Percentiles rank a stretch among this genome's conserved stretches.
Conservation (phyloP, 1,140 invertebrate species). For the Trichoplusia ni region DNA sequence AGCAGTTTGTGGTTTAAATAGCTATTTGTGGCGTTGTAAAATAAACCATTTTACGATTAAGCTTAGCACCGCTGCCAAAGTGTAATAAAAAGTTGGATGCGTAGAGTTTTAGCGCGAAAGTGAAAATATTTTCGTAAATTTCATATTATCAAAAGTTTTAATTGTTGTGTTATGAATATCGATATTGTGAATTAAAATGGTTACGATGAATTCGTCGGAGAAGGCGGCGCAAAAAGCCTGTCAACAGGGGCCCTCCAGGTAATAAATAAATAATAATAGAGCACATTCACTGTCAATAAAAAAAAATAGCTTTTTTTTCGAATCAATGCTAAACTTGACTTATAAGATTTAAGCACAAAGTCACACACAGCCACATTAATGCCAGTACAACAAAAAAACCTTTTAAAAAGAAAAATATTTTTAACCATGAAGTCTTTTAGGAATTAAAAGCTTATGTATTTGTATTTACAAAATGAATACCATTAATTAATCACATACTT, state of each 20-base stretch:
- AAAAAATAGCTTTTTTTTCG: too few relatives aligned
- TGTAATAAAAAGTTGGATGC: slow-evolving; percentile 24
- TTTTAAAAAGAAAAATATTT: too few relatives aligned
- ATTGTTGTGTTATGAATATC: slow-evolving; percentile 28
- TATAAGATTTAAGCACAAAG: not conserved
- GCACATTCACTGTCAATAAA: not conserved
- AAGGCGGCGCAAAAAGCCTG: slow-evolving; percentile 75
- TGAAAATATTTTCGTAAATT: not conserved
- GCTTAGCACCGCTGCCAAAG: slow-evolving; percentile 15
- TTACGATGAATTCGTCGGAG: slow-evolving; percentile 80
- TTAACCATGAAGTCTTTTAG: too few relatives aligned
- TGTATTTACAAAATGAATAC: too few relatives aligned
- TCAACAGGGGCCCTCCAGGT: slow-evolving; percentile 76
- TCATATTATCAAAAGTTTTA: not conserved
- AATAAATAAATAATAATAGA: not conserved
- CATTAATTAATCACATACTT: too few relatives aligned
- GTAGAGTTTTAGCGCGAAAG: slow-evolving; percentile 9
- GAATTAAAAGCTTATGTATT: too few relatives aligned
- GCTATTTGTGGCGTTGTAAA: slow-evolving; percentile 29
- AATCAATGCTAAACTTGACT: not conserved
- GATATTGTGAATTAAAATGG: slow-evolving; percentile 71
- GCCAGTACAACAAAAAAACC: too few relatives aligned
- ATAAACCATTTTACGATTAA: not conserved
- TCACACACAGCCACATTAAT: too few relatives aligned
- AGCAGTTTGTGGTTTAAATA: slow-evolving; percentile 11